Evolutionary conservation across 1,140 invertebrate species (phyloP).

Genomic region (Zaprionus tsacasi): DNA sequence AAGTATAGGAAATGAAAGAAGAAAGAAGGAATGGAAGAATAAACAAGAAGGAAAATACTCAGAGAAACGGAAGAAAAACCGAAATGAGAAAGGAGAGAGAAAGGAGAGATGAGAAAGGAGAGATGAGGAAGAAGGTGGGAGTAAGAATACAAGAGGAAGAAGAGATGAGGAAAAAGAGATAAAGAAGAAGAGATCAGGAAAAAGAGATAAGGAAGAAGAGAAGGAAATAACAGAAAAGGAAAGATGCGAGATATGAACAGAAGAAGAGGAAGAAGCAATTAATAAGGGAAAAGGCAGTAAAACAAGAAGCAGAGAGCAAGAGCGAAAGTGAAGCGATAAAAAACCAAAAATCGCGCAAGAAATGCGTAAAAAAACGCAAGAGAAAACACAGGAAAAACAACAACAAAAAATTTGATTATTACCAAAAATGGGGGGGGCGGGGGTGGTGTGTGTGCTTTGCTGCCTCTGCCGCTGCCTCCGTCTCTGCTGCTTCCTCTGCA

Average conservation of each 20-base stretch:
- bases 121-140: neutral
- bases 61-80: neutral
- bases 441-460: conserved; percentile 8
- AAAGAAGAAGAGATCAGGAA: no score
- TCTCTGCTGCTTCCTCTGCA: conserved; percentile 21
- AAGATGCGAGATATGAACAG: neutral
- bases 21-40: neutral
- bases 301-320: neutral
- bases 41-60: neutral
- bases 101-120: neutral
- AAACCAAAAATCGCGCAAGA: no score
- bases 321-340: neutral
- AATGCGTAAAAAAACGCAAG: neutral
- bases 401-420: conserved; percentile 55
- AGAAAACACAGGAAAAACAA: neutral
- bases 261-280: conserved; percentile 12
- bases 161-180: neutral
- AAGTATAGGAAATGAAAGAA: neutral
- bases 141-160: neutral
- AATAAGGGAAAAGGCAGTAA: neutral
- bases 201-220: neutral
- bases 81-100: neutral
- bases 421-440: no score
- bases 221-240: conserved; percentile 9
- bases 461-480: neutral